phyloP scores from a whole-genome alignment of 2,888 invertebrate genomes.

The Eumacrocentrus americanus region DNA sequence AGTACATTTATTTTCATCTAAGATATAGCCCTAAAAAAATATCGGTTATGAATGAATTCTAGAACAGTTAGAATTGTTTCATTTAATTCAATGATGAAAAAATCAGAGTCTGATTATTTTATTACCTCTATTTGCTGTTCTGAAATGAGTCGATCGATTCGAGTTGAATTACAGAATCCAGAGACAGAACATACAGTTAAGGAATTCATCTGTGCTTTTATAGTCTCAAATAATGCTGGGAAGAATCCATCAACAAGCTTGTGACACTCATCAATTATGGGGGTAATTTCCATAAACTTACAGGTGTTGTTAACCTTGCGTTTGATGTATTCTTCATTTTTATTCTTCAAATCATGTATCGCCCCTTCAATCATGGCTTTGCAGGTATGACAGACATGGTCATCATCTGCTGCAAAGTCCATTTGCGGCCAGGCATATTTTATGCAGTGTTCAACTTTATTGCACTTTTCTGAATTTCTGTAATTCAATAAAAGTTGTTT shows the following conservation, averaged over 20 bases:
- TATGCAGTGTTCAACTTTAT: conserved; percentile 80
- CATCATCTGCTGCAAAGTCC: conserved; percentile 73
- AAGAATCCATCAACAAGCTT: conserved; percentile 84
- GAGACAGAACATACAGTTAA: not conserved
- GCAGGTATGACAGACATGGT: conserved; percentile 83
- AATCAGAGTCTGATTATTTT: not conserved
- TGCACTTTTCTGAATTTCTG: conserved; percentile 79
- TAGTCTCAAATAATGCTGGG: conserved; percentile 83
- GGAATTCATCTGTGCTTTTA: conserved; percentile 80
- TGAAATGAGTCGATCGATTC: conserved; percentile 71
- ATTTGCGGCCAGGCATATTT: conserved; percentile 78
- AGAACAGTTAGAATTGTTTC: no score
- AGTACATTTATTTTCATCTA: conserved; percentile 72
- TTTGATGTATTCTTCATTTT: conserved; percentile 84
- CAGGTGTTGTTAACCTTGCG: conserved; percentile 90
- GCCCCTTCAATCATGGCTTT: conserved; percentile 89
- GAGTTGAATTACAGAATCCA: no score
- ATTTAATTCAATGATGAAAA: no score
- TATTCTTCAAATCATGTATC: conserved; percentile 82
- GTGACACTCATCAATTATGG: conserved; percentile 77
- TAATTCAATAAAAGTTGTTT: no score
- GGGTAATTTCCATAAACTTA: conserved; percentile 76
- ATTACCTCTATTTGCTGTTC: conserved; percentile 16
- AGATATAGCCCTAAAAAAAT: conserved; percentile 32
- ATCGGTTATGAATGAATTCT: no score